phyloP scores from a whole-genome alignment of 2,113 vertebrate species.

The Grus americana region DNA sequence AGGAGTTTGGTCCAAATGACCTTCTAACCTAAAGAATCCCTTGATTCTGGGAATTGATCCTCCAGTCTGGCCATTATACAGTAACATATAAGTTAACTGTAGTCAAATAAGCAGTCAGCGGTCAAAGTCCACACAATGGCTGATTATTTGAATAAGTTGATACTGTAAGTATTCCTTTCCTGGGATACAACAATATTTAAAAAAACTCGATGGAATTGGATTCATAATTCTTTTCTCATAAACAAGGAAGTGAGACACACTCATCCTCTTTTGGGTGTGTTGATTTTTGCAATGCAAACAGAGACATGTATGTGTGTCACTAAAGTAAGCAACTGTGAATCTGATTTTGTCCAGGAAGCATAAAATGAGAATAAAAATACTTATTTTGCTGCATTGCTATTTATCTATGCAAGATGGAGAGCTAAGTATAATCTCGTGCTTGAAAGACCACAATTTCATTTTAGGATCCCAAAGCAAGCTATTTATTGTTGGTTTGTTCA shows the following conservation, averaged over 20 bases:
- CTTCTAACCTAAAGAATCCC: not conserved
- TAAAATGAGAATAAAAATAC: not conserved
- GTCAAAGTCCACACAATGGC: not conserved
- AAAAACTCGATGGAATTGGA: not conserved
- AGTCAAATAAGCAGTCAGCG: not conserved
- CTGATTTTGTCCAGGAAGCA: not conserved
- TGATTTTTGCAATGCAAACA: not conserved
- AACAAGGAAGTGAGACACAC: not conserved
- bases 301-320: not conserved
- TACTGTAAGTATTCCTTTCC: not conserved
- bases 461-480: not conserved
- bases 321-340: not conserved
- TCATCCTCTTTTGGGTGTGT: not conserved
- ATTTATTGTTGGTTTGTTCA: not conserved
- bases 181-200: not conserved
- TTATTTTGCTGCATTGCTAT: not conserved
- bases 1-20: not conserved
- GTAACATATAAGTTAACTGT: not conserved
- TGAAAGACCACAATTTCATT: not conserved
- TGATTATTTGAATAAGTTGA: not conserved
- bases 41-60: not conserved
- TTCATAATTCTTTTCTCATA: not conserved
- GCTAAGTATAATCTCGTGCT: not conserved
- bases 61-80: not conserved
- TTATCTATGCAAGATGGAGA: not conserved